Percentiles rank a stretch among this genome's conserved stretches.
phyloP scores from a whole-genome alignment of 2,888 invertebrate genomes.

The Oscheius sp. region DNA sequence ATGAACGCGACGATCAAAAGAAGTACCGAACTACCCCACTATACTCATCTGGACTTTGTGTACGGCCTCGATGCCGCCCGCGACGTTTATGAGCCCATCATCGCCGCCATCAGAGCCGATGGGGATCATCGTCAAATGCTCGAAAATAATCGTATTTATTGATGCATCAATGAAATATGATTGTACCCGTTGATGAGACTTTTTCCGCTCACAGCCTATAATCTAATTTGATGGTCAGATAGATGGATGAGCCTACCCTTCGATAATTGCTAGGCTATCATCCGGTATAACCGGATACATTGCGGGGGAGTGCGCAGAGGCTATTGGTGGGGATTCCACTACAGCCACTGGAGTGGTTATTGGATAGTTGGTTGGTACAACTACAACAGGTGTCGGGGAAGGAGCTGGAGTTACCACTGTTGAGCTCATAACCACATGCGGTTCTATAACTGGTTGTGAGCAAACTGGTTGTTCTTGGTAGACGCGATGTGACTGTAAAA shows the following conservation, averaged over 20 bases:
- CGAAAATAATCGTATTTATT: conserved; percentile 19
- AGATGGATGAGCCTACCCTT: conserved; percentile 6
- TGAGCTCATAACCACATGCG: conserved; percentile 8
- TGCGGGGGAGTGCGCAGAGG: conserved; percentile 23
- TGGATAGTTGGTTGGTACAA: too few relatives aligned
- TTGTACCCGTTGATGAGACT: conserved; percentile 11
- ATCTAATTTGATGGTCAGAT: not conserved
- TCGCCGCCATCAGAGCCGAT: conserved; percentile 24
- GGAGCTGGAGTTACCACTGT: not conserved
- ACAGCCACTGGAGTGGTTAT: conserved; percentile 2
- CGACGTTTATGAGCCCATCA: conserved; percentile 46
- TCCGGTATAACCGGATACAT: conserved; percentile 29
- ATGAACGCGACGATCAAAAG: conserved; percentile 55
- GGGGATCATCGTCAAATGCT: conserved; percentile 18
- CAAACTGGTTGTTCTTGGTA: not conserved
- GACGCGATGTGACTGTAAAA: not conserved
- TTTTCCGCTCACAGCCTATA: conserved; percentile 8
- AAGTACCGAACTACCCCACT: conserved; percentile 51
- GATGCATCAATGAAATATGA: not conserved
- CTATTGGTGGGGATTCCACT: not conserved
- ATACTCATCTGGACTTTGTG: conserved; percentile 58
- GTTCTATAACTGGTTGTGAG: conserved; percentile 9
- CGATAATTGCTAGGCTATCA: conserved; percentile 29
- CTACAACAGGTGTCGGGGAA: not conserved
- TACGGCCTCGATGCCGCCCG: conserved; percentile 52